Evolutionary conservation across 2,797 vertebrate genomes (phyloP).

Genomic region (Tokudaia tokunoshimensis): DNA sequence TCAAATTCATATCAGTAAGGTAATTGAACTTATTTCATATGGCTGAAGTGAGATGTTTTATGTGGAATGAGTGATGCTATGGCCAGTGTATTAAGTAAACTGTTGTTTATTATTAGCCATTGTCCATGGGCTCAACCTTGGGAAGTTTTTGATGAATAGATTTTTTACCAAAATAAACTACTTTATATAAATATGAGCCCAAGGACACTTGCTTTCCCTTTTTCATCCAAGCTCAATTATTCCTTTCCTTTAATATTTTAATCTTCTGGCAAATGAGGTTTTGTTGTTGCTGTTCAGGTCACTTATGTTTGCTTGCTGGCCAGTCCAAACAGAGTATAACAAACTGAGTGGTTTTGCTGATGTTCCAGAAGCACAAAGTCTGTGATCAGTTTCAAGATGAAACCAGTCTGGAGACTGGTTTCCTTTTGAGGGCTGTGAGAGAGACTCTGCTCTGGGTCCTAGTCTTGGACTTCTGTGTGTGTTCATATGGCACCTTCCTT

Average conservation of each 20-base stretch:
- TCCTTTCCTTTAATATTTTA: background rate
- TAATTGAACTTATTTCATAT: conserved; percentile 1
- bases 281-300: background rate
- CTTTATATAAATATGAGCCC: background rate
- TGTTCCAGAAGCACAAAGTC: background rate
- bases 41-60: background rate
- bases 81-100: background rate
- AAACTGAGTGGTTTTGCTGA: background rate
- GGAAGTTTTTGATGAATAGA: background rate
- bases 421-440: background rate
- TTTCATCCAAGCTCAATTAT: background rate
- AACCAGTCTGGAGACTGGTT: background rate
- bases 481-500: background rate
- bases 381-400: background rate
- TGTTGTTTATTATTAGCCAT: background rate
- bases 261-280: background rate
- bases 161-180: conserved; percentile 9
- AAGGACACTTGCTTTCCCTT: background rate
- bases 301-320: background rate
- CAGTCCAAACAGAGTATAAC: background rate
- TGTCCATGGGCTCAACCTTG: background rate
- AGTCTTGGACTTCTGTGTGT: background rate
- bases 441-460: background rate
- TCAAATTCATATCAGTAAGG: background rate
- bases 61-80: background rate